Percentiles rank a stretch among this genome's conserved stretches.
These are phyloP conservation scores for Dasypus novemcinctus DNA, from an alignment of 2,113 vertebrate species.

Conservation along the genomic window DNA sequence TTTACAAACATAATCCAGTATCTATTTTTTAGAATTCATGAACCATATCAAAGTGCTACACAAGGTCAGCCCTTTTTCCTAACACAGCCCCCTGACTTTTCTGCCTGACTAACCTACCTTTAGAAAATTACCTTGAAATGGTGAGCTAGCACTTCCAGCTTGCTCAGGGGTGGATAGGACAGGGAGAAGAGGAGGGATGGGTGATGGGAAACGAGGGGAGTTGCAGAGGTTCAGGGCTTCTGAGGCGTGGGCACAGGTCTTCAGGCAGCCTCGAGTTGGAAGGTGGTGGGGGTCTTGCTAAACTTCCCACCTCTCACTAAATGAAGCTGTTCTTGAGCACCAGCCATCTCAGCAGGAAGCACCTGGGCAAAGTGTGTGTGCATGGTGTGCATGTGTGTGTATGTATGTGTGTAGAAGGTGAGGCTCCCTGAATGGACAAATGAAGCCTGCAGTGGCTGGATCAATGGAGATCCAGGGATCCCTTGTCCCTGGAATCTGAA, in stretches of 20 bases:
- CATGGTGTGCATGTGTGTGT: too few relatives aligned
- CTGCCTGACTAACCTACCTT: background rate
- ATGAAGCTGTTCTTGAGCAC: background rate
- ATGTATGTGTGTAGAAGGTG: background rate
- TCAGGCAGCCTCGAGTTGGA: background rate
- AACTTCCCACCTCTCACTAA: too few relatives aligned
- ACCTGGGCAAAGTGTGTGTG: too few relatives aligned
- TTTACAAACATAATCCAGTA: too few relatives aligned
- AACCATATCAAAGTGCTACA: too few relatives aligned
- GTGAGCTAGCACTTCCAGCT: fast-evolving
- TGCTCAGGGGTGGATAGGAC: background rate
- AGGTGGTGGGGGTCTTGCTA: fast-evolving
- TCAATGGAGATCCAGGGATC: fast-evolving
- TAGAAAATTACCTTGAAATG: background rate
- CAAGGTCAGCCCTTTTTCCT: background rate
- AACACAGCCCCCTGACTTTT: background rate
- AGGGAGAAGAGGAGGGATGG: background rate
- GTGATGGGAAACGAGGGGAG: background rate
- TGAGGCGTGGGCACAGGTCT: background rate
- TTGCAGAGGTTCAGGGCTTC: fast-evolving
- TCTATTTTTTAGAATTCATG: too few relatives aligned
- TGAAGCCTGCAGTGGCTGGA: background rate
- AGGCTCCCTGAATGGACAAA: background rate
- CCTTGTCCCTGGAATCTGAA: background rate
- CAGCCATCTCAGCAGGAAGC: background rate